phyloP scores from a whole-genome alignment of 2,888 invertebrate genomes.

The Stratiomys singularior region DNA sequence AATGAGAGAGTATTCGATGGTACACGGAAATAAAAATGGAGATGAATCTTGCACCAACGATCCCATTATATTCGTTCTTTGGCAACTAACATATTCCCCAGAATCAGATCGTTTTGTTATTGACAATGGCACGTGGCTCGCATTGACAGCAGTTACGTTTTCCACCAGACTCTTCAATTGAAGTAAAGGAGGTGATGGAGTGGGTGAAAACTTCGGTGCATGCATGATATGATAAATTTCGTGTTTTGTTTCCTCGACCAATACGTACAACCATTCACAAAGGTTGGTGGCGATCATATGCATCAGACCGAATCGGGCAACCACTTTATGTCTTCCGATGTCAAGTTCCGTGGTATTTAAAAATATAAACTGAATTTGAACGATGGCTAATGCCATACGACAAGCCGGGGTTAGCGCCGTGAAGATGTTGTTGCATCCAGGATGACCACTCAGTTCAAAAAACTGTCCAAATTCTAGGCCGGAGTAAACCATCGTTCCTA shows the following conservation, averaged over 20 bases:
- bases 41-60: conserved; percentile 75
- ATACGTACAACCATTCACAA: conserved; percentile 90
- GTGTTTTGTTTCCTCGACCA: conserved; percentile 89
- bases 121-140: conserved; percentile 65
- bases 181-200: not conserved
- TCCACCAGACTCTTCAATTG: conserved; percentile 6
- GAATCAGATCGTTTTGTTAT: conserved; percentile 62
- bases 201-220: not conserved
- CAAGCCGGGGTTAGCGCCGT: conserved; percentile 83
- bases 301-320: conserved; percentile 91
- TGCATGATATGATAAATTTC: conserved; percentile 80
- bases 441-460: conserved; percentile 73
- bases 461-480: conserved; percentile 79
- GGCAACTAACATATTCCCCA: conserved; percentile 66
- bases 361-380: conserved; percentile 94
- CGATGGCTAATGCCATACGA: conserved; percentile 84
- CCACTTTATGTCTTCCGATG: conserved; percentile 73
- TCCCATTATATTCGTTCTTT: conserved; percentile 76
- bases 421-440: conserved; percentile 72
- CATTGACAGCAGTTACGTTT: conserved; percentile 19
- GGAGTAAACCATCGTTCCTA: conserved; percentile 78
- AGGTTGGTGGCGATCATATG: conserved; percentile 90
- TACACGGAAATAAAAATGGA: conserved; percentile 89
- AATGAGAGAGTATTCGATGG: conserved; percentile 90
- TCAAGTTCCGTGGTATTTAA: conserved; percentile 83